Conservation (phyloP, 1,140 invertebrate genomes). For the Drosophila pallidifrons region DNA sequence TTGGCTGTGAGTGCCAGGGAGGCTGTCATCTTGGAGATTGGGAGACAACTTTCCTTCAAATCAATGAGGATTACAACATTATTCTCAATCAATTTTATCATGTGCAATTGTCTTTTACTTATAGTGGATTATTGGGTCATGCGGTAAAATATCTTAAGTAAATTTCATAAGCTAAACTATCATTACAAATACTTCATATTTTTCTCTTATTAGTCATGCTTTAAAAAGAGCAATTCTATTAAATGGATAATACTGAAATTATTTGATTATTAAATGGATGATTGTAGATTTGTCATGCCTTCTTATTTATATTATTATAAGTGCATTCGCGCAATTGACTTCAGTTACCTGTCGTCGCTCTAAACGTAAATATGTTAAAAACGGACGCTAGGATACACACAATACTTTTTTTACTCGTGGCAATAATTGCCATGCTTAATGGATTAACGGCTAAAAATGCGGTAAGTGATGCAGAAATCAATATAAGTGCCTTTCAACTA, state of each 20-base stretch:
- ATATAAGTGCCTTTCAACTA: not conserved
- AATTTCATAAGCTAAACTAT: too few species aligned
- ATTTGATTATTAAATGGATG: not conserved
- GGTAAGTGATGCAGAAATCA: constrained; percentile 45
- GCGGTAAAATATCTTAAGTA: too few species aligned
- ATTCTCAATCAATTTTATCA: too few species aligned
- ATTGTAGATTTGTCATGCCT: not conserved
- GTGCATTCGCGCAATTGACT: not conserved
- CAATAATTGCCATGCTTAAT: constrained; percentile 82
- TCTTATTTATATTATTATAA: not conserved
- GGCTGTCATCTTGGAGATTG: too few species aligned
- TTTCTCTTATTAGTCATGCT: too few species aligned
- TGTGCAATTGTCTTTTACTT: too few species aligned
- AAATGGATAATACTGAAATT: not conserved
- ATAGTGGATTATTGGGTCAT: too few species aligned
- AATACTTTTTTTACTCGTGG: constrained; percentile 55
- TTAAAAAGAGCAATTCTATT: too few species aligned
- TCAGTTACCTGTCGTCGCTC: constrained; percentile 54
- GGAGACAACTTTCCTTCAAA: too few species aligned
- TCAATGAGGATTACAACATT: too few species aligned
- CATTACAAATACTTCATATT: too few species aligned
- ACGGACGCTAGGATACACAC: constrained; percentile 36
- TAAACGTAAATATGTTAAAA: constrained; percentile 58
- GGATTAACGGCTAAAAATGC: constrained; percentile 56
- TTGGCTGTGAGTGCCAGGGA: too few species aligned